Percentiles rank a stretch among this genome's conserved stretches.
Evolutionary conservation across 2,113 vertebrate species (phyloP).

Genomic region (Maccullochella peelii): DNA sequence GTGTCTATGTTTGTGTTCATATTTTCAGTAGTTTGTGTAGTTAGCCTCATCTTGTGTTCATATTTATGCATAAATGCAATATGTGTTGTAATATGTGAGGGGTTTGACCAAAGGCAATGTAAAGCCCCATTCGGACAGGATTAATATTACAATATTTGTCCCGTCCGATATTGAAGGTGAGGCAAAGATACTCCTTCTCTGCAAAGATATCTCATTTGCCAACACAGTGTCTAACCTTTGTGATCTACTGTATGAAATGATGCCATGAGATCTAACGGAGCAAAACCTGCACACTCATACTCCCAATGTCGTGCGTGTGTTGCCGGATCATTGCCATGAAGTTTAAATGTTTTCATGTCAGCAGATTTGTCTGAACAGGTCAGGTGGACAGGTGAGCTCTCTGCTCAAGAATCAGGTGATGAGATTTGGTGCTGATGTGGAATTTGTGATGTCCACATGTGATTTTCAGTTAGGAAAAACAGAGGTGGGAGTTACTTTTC

Average conservation of each 20-base stretch:
- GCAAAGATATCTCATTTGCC: neutral
- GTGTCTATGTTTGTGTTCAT: neutral
- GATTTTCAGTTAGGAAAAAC: neutral
- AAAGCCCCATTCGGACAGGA: neutral
- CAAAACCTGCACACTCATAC: neutral
- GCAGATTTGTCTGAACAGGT: no score
- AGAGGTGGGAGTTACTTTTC: neutral
- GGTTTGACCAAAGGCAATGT: neutral
- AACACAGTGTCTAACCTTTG: neutral
- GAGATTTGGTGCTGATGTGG: neutral
- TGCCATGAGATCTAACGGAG: neutral
- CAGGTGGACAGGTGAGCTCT: neutral
- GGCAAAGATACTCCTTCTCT: no score
- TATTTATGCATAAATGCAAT: neutral
- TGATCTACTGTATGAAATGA: neutral
- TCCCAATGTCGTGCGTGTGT: no score
- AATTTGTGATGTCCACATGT: neutral
- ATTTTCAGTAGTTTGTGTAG: neutral
- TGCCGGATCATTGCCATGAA: no score
- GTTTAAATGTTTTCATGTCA: no score
- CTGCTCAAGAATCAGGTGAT: neutral
- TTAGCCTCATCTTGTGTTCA: neutral
- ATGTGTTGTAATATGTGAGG: no score
- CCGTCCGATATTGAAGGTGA: no score
- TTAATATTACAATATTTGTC: neutral